phyloP scores from a whole-genome alignment of 2,113 vertebrate genomes.

The Pelecanus crispus region DNA sequence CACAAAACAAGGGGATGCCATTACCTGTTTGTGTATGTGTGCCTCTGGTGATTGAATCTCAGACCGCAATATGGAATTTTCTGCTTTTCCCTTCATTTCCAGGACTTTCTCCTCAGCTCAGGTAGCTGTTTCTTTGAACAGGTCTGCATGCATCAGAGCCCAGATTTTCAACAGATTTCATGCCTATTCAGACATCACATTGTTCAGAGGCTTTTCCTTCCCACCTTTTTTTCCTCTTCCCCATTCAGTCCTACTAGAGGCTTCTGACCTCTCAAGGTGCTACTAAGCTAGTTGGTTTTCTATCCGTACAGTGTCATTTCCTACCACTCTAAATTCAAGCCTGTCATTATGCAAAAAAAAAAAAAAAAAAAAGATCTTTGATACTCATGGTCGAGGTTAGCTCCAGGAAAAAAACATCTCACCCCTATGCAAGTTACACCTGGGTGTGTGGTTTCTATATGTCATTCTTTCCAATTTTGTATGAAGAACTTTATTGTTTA shows the following conservation, averaged over 20 bases:
- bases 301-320: background rate
- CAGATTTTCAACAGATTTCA: background rate
- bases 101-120: background rate
- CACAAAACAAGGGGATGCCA: background rate
- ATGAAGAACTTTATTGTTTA: background rate
- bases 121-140: background rate
- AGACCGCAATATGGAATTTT: background rate
- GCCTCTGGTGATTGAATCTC: background rate
- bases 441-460: background rate
- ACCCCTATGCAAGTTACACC: background rate
- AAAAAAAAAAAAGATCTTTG: background rate
- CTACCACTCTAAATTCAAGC: background rate
- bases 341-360: background rate
- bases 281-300: background rate
- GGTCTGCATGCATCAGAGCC: background rate
- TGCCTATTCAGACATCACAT: background rate
- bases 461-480: background rate
- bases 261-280: background rate
- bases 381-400: background rate
- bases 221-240: background rate
- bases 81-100: background rate
- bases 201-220: background rate
- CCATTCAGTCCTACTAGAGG: background rate
- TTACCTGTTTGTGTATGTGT: fast-evolving
- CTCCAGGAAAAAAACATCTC: background rate